Conservation (phyloP, 2,113 vertebrate genomes). For the Oryzias celebensis region DNA sequence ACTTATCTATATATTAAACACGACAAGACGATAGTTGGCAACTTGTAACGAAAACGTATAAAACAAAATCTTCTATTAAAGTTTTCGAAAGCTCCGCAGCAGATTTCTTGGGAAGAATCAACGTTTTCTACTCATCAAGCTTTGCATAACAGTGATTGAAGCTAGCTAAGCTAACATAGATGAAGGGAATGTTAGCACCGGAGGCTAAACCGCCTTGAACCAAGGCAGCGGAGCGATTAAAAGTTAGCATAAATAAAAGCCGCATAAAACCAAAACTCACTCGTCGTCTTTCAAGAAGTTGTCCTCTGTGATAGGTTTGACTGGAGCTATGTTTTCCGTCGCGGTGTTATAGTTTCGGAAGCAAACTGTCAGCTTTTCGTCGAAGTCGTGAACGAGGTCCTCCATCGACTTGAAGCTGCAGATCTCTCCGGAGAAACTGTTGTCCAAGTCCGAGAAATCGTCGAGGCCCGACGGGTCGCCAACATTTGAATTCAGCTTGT, state of each 20-base stretch:
- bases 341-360: conserved; percentile 82
- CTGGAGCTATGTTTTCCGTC: conserved; percentile 79
- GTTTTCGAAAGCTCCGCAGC: too few species aligned
- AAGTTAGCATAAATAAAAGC: conserved; percentile 30
- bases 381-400: conserved; percentile 85
- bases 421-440: conserved; percentile 79
- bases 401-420: conserved; percentile 82
- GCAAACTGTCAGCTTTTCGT: conserved; percentile 87
- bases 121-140: neutral
- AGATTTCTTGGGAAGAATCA: neutral
- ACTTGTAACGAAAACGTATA: too few species aligned
- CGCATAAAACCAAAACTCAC: conserved; percentile 78
- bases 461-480: conserved; percentile 68
- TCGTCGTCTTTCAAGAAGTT: conserved; percentile 89
- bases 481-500: conserved; percentile 76
- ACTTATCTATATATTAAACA: too few species aligned
- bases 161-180: conserved; percentile 17
- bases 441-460: conserved; percentile 77
- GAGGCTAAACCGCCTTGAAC: conserved; percentile 39
- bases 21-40: too few species aligned
- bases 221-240: conserved; percentile 30
- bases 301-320: conserved; percentile 87
- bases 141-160: conserved; percentile 42
- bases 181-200: conserved; percentile 16
- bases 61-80: too few species aligned